Evolutionary conservation across 2,888 invertebrate species (phyloP), one percentile per base, ranked within the genome.

Genomic region (Neoaliturus tenellus): DNA sequence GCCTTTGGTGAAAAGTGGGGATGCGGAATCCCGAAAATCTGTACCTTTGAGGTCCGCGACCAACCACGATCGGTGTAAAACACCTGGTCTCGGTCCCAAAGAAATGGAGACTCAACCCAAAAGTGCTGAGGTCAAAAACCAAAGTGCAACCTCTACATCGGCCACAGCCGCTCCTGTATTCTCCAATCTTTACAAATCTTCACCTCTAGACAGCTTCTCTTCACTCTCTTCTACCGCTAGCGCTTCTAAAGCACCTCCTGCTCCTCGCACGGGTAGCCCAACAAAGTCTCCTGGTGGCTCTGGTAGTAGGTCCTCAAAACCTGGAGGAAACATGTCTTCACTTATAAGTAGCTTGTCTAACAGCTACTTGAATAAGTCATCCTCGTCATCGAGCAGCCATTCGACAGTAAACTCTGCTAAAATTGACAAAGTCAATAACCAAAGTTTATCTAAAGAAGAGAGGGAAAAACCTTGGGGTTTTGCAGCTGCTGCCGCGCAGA

Each of bases 401-500:
- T 28, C 6, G 14, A 55, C 41, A 23, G 51, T 71, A 12, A 14
- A 23, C 25, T 28, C 44, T 12, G 28, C 31, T 33, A 78, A 75
- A 28, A 44, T 44, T 78, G 71, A 71, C 20, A 71, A 39, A 71
- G 25, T 35, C 20, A 71, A 8, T 39, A 78, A 31, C 55, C 78
- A 51, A 20, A 78, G 33, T 55, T 25, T n/a, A 55, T 20, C 8
- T 44, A 4, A 20, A 33, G 78, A 78, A 55, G 35, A 33, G 6
- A 82, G 78, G 6, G 84, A 84, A 51, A 84, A 91, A 83, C 92
- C 93, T 0, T 93, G 93, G 93, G 93, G 93, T 4, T 93, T 93
- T 87, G 93, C 93, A 0, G 93, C 93, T 0, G 93, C 93, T 0
- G 93, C 93, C 17, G 93, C 92, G 0, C 81, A 82, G 10, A 82